Base-by-base conservation (phyloP, 2,888 invertebrate genomes). In the Erpobdella octoculata region DNA sequence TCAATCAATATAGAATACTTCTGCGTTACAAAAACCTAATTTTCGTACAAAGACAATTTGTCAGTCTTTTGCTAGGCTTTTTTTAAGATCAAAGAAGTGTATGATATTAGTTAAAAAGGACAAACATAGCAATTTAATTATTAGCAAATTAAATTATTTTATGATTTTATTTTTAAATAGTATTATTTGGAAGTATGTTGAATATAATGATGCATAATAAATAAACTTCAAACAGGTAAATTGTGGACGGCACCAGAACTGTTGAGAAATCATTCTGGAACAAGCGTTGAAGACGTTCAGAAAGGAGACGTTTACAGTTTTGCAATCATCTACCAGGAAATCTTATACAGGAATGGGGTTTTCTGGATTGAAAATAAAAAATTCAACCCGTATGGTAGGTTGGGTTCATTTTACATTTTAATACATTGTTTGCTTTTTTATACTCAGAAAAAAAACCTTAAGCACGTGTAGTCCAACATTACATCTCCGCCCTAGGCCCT, bases 221-320 rank as follows among this genome's bases (percentile, higher is more conserved):
- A 41, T 41, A 21, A 53, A n/a, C 38, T 15, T 15, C 25, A n/a
- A 33, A 25, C 71, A 79, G 79, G 73, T 35, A 76, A 92, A 76
- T 85, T 93, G 46, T 93, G 92, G 92, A 89, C 91, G 33, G 90
- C 92, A 0, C 92, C 93, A 0, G 93, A 93, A 83, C 83, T 92
- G 73, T 78, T 93, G 53, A 88, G 31, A 89, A 74, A 76, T 46
- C 73, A 77, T 25, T 18, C 35, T 8, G 33, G n/a, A n/a, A 31
- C 46, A 12, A 78, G 79, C 1, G 77, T 78, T 6, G 80, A 78
- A 59, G 82, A 81, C 8, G 80, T 80, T 5, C 73, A 74, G 65
- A 73, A 73, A 35, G 71, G 69, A 81, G 83, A 83, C 72, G 92
- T 93, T 33, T 93, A 92, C 84, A 92, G 92, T 77, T 93, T 93